Percentiles rank a stretch among this genome's conserved stretches.
Evolutionary conservation across 2,797 vertebrate species (phyloP).

Genomic region (Siniperca scherzeri): DNA sequence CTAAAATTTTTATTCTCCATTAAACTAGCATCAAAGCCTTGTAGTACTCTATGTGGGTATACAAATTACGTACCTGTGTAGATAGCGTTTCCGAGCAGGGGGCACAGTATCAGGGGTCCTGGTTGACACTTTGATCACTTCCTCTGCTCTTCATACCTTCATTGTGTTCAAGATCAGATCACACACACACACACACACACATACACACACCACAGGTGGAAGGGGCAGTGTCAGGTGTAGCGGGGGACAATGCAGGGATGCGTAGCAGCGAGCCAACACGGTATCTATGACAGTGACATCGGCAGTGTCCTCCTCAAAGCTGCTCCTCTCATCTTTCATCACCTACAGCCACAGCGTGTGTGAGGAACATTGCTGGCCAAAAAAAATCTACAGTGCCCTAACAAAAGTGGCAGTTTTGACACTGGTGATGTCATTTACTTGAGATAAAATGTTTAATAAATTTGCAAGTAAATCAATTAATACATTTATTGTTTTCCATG

Average conservation of each 20-base stretch:
- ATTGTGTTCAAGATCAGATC: conserved; percentile 68
- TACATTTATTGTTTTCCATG: background rate
- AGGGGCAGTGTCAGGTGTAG: conserved; percentile 76
- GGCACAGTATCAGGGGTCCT: conserved; percentile 58
- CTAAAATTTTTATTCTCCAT: conserved; percentile 27
- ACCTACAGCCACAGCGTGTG: conserved; percentile 30
- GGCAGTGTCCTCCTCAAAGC: conserved; percentile 48
- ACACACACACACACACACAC: conserved; percentile 16
- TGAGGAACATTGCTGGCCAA: conserved; percentile 15
- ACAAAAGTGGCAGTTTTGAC: background rate
- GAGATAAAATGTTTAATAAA: background rate
- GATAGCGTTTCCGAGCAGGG: conserved; percentile 51
- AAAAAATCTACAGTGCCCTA: background rate
- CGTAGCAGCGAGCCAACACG: conserved; percentile 59
- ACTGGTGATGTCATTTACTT: background rate
- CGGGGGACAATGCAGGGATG: conserved; percentile 64
- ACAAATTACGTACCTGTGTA: conserved; percentile 41
- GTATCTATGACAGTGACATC: conserved; percentile 68
- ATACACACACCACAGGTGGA: conserved; percentile 40
- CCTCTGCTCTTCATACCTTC: conserved; percentile 61
- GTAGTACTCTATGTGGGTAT: conserved; percentile 15
- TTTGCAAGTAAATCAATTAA: background rate
- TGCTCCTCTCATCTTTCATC: conserved; percentile 61
- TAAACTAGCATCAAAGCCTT: conserved; percentile 57
- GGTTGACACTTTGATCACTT: conserved; percentile 74